Percentiles rank a stretch among this genome's conserved stretches.
phyloP scores from a whole-genome alignment of 2,113 vertebrate species.

The Penelope pileata region DNA sequence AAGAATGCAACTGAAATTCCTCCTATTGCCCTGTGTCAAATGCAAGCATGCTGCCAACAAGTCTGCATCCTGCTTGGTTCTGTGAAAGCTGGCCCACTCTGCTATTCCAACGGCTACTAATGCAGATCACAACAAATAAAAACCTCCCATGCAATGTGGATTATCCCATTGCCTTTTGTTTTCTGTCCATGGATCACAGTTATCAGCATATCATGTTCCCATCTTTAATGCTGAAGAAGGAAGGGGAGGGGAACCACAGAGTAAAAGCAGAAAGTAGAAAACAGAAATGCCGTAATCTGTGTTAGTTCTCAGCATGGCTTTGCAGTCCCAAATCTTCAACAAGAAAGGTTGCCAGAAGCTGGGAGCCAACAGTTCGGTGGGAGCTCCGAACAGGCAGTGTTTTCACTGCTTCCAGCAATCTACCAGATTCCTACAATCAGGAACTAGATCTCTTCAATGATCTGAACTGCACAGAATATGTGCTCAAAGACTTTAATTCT shows the following conservation, averaged over 20 bases:
- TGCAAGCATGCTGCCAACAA: not conserved
- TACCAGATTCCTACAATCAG: not conserved
- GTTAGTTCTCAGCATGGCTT: not conserved
- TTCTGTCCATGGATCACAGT: accelerated
- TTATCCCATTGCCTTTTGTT: not conserved
- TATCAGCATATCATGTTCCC: not conserved
- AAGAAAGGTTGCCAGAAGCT: not conserved
- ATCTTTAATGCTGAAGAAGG: not conserved
- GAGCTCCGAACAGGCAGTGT: not conserved
- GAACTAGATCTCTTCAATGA: not conserved
- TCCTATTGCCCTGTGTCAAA: not conserved
- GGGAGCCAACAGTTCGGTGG: not conserved
- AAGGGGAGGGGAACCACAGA: not conserved
- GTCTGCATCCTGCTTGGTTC: not conserved
- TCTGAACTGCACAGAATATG: not conserved
- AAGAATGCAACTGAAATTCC: not conserved
- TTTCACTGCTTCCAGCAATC: not conserved
- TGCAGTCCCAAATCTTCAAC: not conserved
- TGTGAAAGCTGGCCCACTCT: not conserved
- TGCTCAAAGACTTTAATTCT: not conserved
- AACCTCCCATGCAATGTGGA: not conserved
- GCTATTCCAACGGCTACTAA: not conserved
- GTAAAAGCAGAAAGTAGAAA: not conserved
- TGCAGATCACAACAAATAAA: not conserved
- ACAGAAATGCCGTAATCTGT: not conserved